Evolutionary conservation across 2,888 invertebrate species (phyloP), one percentile per base, ranked within the genome.

Genomic region (Euproctis similis): DNA sequence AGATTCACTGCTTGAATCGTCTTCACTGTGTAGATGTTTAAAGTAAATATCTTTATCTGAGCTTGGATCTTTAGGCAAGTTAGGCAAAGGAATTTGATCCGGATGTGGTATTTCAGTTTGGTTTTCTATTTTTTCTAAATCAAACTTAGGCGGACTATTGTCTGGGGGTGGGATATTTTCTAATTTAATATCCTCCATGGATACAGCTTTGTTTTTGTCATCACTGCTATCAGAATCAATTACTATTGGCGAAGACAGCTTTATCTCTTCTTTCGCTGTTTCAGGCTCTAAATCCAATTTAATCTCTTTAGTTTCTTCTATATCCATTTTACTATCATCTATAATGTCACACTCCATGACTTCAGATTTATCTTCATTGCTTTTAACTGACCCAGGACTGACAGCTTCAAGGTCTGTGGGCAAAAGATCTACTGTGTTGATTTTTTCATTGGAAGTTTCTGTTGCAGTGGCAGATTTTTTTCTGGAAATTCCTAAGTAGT

Each of bases 401-500:
- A 94, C 90, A 18, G 93, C 92, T 69, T 94, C 93, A 22, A 94
- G 74, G 64, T 94, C 94, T 27, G 88, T 90, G 0, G 92, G 93
- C 11, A 93, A 62, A 2, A 93, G 71, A 59, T 89, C 86, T 50
- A 86, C 85, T 19, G 71, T 38, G 48, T 48, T 25, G 18, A 39
- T 30, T 45, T 68, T 76, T 1, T 58, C 72, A 34, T 72, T 73
- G 1, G 74, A 66, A 3, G 64, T 61, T 47, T 77, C 78, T 11
- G 73, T 46, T n/a, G 49, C 46, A 1, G 57, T 37, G 1, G 46
- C 36, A 1, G 65, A 64, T 40, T 88, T 87, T 20, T 92, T 92
- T 46, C 90, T 88, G 30, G 93, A 89, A 26, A 96, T 88, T 0
- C 95, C 95, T 23, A 97, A 76, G 67, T 90, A 93, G 65, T 92